Percentiles rank a stretch among this genome's conserved stretches.
Evolutionary conservation across 2,113 vertebrate genomes (phyloP).

Genomic region (Aleadryas rufinucha): DNA sequence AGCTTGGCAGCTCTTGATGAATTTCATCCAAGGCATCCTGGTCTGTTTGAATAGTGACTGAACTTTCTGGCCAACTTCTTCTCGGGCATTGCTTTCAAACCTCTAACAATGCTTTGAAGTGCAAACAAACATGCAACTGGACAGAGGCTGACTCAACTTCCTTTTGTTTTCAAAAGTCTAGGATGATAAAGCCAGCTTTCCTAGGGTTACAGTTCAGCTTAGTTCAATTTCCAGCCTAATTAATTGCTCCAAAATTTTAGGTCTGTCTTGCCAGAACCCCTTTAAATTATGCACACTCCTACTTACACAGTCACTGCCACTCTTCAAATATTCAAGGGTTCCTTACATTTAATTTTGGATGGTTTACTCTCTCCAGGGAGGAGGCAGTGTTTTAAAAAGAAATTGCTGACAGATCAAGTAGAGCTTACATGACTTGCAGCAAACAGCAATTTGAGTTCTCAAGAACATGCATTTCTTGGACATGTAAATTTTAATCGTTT

Average conservation of each 20-base stretch:
- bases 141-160: not conserved
- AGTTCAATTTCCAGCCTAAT: not conserved
- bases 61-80: not conserved
- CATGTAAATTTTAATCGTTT: not conserved
- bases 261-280: not conserved
- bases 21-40: not conserved
- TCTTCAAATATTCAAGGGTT: conserved; percentile 44
- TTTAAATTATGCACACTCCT: conserved; percentile 41
- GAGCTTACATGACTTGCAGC: not conserved
- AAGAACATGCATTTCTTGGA: not conserved
- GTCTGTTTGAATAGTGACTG: not conserved
- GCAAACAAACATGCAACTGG: not conserved
- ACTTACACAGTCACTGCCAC: not conserved
- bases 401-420: not conserved
- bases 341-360: conserved; percentile 35
- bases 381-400: conserved; percentile 23
- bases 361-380: conserved; percentile 1
- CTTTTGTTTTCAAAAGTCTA: not conserved
- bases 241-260: conserved; percentile 17
- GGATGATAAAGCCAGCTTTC: not conserved
- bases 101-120: not conserved
- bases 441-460: conserved; percentile 3
- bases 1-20: not conserved
- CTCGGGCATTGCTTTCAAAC: not conserved
- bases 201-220: not conserved